These are phyloP conservation scores for Gopherus evgoodei DNA, from an alignment of 2,113 vertebrate species.

Conservation along the genomic window DNA sequence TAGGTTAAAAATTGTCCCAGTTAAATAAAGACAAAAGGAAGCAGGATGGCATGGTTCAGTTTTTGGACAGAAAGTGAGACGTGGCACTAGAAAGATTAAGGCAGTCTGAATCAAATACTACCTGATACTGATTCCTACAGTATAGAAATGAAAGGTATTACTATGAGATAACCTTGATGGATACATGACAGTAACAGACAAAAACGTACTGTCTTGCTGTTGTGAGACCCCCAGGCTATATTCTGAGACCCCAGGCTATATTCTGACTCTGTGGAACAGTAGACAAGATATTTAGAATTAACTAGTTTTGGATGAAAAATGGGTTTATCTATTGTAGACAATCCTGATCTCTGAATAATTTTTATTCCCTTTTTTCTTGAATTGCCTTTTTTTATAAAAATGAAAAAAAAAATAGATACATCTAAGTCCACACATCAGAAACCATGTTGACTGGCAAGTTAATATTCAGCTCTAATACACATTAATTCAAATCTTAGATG, in stretches of 20 bases:
- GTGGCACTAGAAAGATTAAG: neutral
- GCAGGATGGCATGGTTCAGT: neutral
- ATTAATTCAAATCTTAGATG: neutral
- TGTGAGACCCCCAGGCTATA: neutral
- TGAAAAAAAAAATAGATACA: no score
- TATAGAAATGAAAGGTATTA: no score
- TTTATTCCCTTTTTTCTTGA: neutral
- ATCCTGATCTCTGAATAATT: neutral
- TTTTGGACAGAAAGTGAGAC: neutral
- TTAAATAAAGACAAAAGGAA: neutral
- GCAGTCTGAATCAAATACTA: neutral
- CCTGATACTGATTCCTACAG: neutral
- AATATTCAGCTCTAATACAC: neutral
- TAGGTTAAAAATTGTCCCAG: neutral
- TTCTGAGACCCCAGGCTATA: neutral
- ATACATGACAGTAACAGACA: neutral
- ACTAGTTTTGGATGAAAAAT: neutral
- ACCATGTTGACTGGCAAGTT: neutral
- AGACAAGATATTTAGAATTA: neutral
- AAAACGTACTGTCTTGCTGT: neutral
- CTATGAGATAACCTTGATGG: neutral
- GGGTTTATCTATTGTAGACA: neutral
- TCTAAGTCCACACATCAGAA: neutral
- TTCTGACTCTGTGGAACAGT: neutral
- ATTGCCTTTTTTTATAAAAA: neutral